Percentiles rank a stretch among this genome's conserved stretches.
phyloP scores from a whole-genome alignment of 2,888 invertebrate species.

The Balanococcus diminutus region DNA sequence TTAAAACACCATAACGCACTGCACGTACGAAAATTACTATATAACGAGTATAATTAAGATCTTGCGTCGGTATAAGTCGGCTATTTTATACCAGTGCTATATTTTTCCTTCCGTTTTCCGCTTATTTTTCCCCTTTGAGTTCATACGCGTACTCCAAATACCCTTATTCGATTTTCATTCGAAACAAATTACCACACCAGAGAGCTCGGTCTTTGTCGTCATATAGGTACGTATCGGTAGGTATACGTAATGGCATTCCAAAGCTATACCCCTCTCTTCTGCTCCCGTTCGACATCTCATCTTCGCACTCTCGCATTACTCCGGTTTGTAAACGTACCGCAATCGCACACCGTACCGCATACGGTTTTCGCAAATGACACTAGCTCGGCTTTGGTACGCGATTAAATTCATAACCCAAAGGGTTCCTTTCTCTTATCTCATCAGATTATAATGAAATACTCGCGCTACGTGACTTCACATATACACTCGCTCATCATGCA shows the following conservation, averaged over 20 bases:
- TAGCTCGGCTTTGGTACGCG: background rate
- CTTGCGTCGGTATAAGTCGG: background rate
- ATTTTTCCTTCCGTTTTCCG: background rate
- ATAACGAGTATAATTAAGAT: conserved; percentile 4
- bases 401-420: conserved; percentile 13
- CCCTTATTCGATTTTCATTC: background rate
- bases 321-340: background rate
- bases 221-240: background rate
- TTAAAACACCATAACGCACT: background rate
- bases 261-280: background rate
- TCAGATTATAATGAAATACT: conserved; percentile 23
- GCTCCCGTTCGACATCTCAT: background rate
- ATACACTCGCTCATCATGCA: background rate
- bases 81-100: background rate
- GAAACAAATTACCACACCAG: background rate
- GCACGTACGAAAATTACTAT: background rate
- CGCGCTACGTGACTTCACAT: conserved; percentile 7
- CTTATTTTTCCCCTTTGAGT: background rate
- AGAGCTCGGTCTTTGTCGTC: background rate
- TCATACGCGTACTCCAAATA: background rate
- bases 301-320: background rate
- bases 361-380: no score
- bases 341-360: background rate
- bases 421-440: background rate
- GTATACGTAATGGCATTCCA: background rate